These are phyloP conservation scores for Ophraella communa DNA, from an alignment of 2,888 invertebrate species.

Conservation along the genomic window DNA sequence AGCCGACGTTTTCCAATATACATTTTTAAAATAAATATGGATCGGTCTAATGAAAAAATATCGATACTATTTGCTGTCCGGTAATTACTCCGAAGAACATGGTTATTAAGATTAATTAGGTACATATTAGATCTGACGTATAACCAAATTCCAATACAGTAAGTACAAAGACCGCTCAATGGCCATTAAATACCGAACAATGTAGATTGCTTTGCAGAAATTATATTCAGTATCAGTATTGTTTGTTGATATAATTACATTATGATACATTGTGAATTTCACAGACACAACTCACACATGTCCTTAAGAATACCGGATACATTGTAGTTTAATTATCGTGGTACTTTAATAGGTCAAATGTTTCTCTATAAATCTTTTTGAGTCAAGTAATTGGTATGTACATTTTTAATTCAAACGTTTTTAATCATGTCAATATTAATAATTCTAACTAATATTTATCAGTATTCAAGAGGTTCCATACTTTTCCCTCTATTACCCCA, in stretches of 20 bases:
- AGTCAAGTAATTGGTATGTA: too few relatives aligned
- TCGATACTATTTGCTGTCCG: too few relatives aligned
- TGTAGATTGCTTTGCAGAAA: background rate
- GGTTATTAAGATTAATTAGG: background rate
- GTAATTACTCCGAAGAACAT: too few relatives aligned
- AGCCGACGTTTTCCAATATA: too few relatives aligned
- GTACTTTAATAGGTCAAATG: background rate
- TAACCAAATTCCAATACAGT: background rate
- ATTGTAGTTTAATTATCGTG: background rate
- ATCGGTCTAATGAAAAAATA: too few relatives aligned
- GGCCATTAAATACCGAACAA: background rate
- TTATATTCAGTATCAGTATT: background rate
- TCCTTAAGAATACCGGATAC: background rate
- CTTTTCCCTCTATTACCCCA: too few relatives aligned
- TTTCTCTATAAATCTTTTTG: too few relatives aligned
- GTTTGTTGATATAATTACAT: background rate
- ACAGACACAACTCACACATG: background rate
- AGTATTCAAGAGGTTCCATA: too few relatives aligned
- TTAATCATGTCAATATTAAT: too few relatives aligned
- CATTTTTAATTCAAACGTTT: too few relatives aligned
- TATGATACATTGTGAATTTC: background rate
- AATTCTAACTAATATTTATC: too few relatives aligned
- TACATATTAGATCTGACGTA: background rate
- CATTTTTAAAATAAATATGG: too few relatives aligned
- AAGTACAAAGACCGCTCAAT: background rate